Conservation (phyloP, 2,797 vertebrate species). For the Danio kyathit region DNA sequence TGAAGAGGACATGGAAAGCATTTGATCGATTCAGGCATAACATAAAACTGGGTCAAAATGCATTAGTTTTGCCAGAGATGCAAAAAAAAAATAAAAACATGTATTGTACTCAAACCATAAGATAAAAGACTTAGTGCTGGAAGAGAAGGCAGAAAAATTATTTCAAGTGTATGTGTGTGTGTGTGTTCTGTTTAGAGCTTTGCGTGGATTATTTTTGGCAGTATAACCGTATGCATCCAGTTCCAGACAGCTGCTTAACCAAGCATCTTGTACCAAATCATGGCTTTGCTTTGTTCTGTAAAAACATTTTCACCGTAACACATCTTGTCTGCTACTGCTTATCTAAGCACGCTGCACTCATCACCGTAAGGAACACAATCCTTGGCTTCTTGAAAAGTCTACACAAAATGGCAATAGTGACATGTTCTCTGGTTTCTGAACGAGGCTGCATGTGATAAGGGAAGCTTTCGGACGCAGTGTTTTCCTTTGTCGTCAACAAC, state of each 20-base stretch:
- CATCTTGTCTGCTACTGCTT: not conserved
- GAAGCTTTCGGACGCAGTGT: not conserved
- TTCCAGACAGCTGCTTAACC: not conserved
- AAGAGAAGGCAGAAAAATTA: not conserved
- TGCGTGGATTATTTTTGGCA: conserved; percentile 4
- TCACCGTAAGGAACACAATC: not conserved
- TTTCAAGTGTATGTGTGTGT: not conserved
- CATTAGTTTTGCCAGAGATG: not conserved
- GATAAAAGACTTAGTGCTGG: not conserved
- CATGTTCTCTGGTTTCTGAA: not conserved
- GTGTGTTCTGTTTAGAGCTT: not conserved
- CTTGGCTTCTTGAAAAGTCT: not conserved
- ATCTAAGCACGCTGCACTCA: not conserved
- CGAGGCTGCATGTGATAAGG: conserved; percentile 20
- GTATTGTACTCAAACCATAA: not conserved
- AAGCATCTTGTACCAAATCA: not conserved
- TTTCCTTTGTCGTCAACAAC: conserved; percentile 19
- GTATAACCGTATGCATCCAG: not conserved
- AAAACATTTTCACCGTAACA: not conserved
- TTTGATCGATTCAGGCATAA: conserved; percentile 10
- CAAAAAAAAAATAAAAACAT: not conserved
- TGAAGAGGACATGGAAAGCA: conserved; percentile 1
- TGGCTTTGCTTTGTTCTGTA: not conserved
- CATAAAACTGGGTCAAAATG: conserved; percentile 20
- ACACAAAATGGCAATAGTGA: conserved; percentile 18